Evolutionary conservation across 2,797 vertebrate species (phyloP).

Genomic region (Muscicapa striata): DNA sequence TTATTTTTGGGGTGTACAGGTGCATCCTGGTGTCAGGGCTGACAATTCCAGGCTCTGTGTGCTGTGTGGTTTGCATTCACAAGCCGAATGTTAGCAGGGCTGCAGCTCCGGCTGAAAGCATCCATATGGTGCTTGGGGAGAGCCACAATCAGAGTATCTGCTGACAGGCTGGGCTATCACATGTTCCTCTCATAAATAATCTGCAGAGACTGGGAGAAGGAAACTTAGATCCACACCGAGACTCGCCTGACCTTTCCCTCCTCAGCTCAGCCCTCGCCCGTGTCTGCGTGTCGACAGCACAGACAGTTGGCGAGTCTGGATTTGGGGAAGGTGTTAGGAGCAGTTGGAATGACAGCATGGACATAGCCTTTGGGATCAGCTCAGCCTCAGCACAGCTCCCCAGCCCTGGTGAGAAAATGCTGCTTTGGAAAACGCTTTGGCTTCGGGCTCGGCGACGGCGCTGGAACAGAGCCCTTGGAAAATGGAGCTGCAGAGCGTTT

Average conservation of each 20-base stretch:
- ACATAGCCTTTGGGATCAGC: slow-evolving; percentile 38
- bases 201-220: slow-evolving; percentile 58
- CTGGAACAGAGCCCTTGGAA: neutral
- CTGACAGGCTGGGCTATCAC: slow-evolving; percentile 69
- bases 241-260: slow-evolving; percentile 39
- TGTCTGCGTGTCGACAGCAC: slow-evolving; percentile 42
- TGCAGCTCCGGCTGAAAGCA: slow-evolving; percentile 62
- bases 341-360: slow-evolving; percentile 68
- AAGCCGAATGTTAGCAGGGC: slow-evolving; percentile 22
- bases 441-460: neutral
- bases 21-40: neutral
- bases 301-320: slow-evolving; percentile 60
- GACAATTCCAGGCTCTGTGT: accelerated
- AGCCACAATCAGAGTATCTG: slow-evolving; percentile 65
- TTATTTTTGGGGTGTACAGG: neutral
- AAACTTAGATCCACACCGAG: slow-evolving; percentile 35
- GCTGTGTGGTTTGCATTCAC: neutral
- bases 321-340: slow-evolving; percentile 54
- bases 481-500: neutral
- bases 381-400: neutral
- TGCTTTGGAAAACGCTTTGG: neutral
- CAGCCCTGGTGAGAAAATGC: neutral
- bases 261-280: neutral
- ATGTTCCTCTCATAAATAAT: slow-evolving; percentile 65
- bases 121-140: slow-evolving; percentile 65